phyloP scores from a whole-genome alignment of 2,888 invertebrate genomes.

The Diplazon laetatorius region DNA sequence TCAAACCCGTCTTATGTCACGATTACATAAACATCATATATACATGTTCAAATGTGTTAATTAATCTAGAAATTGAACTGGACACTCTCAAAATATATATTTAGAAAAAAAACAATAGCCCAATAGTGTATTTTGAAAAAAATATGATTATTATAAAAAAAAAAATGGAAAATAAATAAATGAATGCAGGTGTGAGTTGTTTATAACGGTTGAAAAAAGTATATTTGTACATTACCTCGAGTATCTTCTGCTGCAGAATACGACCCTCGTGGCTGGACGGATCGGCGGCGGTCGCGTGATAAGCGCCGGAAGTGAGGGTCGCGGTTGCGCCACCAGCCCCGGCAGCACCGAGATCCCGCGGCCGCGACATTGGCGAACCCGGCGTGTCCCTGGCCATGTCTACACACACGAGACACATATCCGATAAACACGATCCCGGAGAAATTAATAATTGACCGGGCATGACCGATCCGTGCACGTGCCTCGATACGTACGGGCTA shows the following conservation, averaged over 20 bases:
- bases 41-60: too few relatives aligned
- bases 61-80: too few relatives aligned
- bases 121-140: too few relatives aligned
- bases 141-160: too few relatives aligned
- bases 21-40: too few relatives aligned
- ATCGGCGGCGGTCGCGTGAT: conserved; percentile 82
- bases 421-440: conserved; percentile 65
- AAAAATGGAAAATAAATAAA: not conserved
- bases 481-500: conserved; percentile 66
- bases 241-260: conserved; percentile 87
- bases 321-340: conserved; percentile 80
- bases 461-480: conserved; percentile 38
- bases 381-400: conserved; percentile 84
- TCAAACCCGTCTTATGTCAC: conserved; percentile 29
- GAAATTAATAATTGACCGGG: conserved; percentile 49
- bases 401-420: conserved; percentile 76
- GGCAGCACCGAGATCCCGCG: conserved; percentile 77
- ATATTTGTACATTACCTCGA: conserved; percentile 84
- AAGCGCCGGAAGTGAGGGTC: conserved; percentile 83
- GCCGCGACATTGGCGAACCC: conserved; percentile 82
- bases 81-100: too few relatives aligned
- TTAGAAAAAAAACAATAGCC: too few relatives aligned
- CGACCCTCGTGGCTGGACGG: conserved; percentile 85
- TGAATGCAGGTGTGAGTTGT: not conserved
- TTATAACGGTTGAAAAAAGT: not conserved